Conservation (phyloP, 1,140 invertebrate species). For the Zaprionus kolodkinae region DNA sequence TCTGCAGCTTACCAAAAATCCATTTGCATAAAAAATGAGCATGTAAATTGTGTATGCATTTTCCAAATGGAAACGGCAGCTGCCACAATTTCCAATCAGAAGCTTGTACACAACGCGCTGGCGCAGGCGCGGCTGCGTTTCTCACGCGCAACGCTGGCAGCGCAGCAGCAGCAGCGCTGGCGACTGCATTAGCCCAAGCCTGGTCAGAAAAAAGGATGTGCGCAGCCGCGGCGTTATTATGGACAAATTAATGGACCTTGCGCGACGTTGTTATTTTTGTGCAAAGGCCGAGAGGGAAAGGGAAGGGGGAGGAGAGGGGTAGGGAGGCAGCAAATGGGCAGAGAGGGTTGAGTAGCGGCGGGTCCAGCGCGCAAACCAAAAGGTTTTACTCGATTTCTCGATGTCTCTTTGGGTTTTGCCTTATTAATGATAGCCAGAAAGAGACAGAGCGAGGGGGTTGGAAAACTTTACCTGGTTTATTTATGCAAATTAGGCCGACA, state of each 20-base stretch:
- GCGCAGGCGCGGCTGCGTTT: constrained; percentile 28
- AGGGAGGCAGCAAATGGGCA: neutral
- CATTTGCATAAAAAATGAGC: constrained; percentile 81
- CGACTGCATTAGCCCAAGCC: too few species aligned
- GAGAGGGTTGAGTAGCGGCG: neutral
- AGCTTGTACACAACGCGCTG: neutral
- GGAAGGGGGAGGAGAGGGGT: too few species aligned
- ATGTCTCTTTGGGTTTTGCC: neutral
- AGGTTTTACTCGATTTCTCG: neutral
- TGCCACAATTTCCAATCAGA: constrained; percentile 38
- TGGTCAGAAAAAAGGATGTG: constrained; percentile 64
- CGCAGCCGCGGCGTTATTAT: constrained; percentile 42
- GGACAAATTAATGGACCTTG: constrained; percentile 73
- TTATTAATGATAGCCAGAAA: neutral
- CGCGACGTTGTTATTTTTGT: constrained; percentile 43
- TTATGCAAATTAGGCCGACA: constrained; percentile 2
- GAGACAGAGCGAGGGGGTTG: neutral
- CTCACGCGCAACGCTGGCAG: constrained; percentile 17
- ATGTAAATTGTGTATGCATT: constrained; percentile 55
- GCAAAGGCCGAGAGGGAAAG: neutral
- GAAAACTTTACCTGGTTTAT: neutral
- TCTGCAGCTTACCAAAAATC: constrained; percentile 30
- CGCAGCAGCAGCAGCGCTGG: neutral
- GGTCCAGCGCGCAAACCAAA: constrained; percentile 1
- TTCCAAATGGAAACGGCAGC: constrained; percentile 24